Conservation (phyloP, 2,888 invertebrate species). For the Amphipyra tragopoginis region DNA sequence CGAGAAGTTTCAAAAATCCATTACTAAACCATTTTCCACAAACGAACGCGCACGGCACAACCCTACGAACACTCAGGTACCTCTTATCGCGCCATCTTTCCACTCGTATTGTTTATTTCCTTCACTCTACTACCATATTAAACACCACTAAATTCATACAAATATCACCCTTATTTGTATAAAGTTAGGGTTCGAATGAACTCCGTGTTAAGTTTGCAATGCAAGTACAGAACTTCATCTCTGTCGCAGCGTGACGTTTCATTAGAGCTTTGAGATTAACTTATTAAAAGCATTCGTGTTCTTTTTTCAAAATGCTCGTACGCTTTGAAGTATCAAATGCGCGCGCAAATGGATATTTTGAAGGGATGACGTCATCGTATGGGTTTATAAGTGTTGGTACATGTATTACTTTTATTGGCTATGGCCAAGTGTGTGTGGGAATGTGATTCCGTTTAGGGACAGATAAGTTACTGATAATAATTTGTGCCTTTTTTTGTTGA, state of each 20-base stretch:
- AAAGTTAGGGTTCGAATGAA: neutral
- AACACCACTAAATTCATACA: neutral
- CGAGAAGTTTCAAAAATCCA: constrained; percentile 41
- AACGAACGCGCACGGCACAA: constrained; percentile 45
- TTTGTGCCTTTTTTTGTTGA: constrained; percentile 17
- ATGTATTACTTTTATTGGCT: constrained; percentile 34
- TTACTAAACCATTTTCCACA: constrained; percentile 47
- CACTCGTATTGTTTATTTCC: constrained; percentile 75
- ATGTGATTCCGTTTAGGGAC: constrained; percentile 44
- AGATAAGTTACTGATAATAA: constrained; percentile 39
- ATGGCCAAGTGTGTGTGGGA: constrained; percentile 49
- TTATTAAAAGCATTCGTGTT: constrained; percentile 74
- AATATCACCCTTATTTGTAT: constrained; percentile 25
- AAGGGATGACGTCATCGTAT: constrained; percentile 48
- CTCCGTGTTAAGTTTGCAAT: constrained; percentile 37
- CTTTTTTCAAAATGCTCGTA: constrained; percentile 56
- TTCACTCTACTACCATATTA: constrained; percentile 63
- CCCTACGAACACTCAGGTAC: constrained; percentile 75
- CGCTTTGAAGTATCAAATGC: constrained; percentile 57
- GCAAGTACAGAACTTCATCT: constrained; percentile 62
- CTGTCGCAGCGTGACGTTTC: constrained; percentile 80
- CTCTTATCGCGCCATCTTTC: constrained; percentile 80
- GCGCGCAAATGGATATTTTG: constrained; percentile 47
- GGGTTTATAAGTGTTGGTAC: constrained; percentile 33
- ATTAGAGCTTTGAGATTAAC: constrained; percentile 82